These are phyloP conservation scores for Dermatemys mawii DNA, from an alignment of 2,113 vertebrate genomes.

Conservation along the genomic window DNA sequence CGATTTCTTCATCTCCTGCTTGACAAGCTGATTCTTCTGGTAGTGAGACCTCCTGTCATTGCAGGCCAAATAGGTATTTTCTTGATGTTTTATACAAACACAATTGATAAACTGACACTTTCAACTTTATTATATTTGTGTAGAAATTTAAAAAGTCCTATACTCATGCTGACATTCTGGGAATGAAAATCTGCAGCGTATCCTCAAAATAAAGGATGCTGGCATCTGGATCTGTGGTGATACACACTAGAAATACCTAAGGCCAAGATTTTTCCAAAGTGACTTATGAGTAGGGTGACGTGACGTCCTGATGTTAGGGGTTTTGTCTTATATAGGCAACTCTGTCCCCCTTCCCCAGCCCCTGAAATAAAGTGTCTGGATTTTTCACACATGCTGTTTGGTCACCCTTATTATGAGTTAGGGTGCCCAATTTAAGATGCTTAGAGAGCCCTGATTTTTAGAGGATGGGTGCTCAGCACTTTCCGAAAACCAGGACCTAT, in stretches of 20 bases:
- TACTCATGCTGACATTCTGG: conserved; percentile 52
- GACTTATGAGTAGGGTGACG: neutral
- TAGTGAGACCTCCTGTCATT: conserved; percentile 96
- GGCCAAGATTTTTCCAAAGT: neutral
- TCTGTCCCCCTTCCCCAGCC: no score
- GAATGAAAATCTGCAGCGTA: conserved; percentile 12
- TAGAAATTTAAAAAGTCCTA: conserved; percentile 40
- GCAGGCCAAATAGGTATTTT: conserved; percentile 96
- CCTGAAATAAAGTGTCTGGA: no score
- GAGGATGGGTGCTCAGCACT: neutral
- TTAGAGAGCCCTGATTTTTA: neutral
- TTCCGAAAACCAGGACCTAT: neutral
- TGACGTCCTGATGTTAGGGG: no score
- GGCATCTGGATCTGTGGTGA: conserved; percentile 3
- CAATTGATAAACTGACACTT: conserved; percentile 55
- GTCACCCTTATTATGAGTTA: neutral
- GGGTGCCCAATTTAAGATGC: neutral
- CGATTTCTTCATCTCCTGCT: conserved; percentile 98
- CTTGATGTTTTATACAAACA: conserved; percentile 61
- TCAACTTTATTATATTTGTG: conserved; percentile 60
- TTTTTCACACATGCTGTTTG: no score
- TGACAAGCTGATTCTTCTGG: conserved; percentile 96
- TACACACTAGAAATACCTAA: conserved; percentile 12
- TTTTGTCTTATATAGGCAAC: no score
- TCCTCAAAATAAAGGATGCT: conserved; percentile 60